These are phyloP conservation scores for Andrena hattorfiana DNA, from an alignment of 2,888 invertebrate genomes.

Conservation along the genomic window DNA sequence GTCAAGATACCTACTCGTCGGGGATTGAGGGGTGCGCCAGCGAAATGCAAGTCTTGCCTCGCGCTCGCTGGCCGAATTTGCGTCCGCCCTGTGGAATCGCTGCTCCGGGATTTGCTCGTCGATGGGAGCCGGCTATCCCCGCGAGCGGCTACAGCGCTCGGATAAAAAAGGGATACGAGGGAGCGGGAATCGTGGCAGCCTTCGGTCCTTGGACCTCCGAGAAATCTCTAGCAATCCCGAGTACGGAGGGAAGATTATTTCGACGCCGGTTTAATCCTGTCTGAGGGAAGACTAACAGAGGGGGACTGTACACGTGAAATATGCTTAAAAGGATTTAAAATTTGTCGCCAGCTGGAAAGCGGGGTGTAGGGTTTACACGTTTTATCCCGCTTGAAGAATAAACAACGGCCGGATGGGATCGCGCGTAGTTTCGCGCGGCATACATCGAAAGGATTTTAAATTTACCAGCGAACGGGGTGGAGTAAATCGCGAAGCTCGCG, in stretches of 20 bases:
- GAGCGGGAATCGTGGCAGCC: conserved; percentile 9
- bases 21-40: conserved; percentile 41
- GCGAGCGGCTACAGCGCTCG: not conserved
- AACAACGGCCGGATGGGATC: conserved; percentile 16
- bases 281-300: not conserved
- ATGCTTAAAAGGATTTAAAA: conserved; percentile 26
- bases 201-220: not conserved
- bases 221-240: not conserved
- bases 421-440: conserved; percentile 28
- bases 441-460: conserved; percentile 50
- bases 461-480: conserved; percentile 10
- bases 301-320: not conserved
- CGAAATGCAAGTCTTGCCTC: conserved; percentile 50
- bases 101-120: conserved; percentile 5
- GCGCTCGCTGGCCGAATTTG: conserved; percentile 48
- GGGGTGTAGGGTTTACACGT: conserved; percentile 15
- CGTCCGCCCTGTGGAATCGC: conserved; percentile 38
- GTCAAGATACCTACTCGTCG: conserved; percentile 66
- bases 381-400: conserved; percentile 37
- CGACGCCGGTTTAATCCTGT: not conserved
- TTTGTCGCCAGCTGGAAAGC: not conserved
- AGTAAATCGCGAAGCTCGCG: conserved; percentile 7
- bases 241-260: not conserved
- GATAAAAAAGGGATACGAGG: not conserved
- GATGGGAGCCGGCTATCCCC: conserved; percentile 7